Percentiles rank a stretch among this genome's conserved stretches.
Evolutionary conservation across 2,113 vertebrate genomes (phyloP).

Genomic region (Ciconia maguari): DNA sequence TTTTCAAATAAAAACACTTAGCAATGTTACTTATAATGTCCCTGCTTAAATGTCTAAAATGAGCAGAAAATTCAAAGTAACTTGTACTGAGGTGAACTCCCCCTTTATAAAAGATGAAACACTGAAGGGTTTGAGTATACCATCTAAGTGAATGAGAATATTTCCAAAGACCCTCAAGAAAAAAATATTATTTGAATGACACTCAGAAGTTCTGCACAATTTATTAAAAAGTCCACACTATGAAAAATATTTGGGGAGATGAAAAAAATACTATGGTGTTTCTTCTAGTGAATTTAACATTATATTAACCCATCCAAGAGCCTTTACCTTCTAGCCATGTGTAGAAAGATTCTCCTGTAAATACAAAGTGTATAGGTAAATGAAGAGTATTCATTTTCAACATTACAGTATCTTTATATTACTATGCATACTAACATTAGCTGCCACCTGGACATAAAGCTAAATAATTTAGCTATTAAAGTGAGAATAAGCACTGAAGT

Average conservation of each 20-base stretch:
- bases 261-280: background rate
- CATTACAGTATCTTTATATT: background rate
- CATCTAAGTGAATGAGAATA: background rate
- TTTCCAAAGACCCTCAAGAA: background rate
- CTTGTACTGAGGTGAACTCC: background rate
- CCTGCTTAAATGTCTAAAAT: background rate
- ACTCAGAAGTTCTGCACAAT: background rate
- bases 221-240: background rate
- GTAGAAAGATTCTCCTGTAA: constrained; percentile 92
- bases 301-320: background rate
- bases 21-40: background rate
- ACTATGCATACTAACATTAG: background rate
- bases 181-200: background rate
- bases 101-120: background rate
- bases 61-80: background rate
- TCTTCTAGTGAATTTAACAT: background rate
- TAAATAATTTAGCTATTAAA: background rate
- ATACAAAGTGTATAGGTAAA: constrained; percentile 33
- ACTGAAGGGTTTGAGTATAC: background rate
- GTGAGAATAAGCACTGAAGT: background rate
- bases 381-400: background rate
- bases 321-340: constrained; percentile 93
- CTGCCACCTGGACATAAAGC: background rate
- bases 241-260: background rate
- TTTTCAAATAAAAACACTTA: background rate